Evolutionary conservation across 2,888 invertebrate genomes (phyloP).

Genomic region (Lamellibrachia satsuma): DNA sequence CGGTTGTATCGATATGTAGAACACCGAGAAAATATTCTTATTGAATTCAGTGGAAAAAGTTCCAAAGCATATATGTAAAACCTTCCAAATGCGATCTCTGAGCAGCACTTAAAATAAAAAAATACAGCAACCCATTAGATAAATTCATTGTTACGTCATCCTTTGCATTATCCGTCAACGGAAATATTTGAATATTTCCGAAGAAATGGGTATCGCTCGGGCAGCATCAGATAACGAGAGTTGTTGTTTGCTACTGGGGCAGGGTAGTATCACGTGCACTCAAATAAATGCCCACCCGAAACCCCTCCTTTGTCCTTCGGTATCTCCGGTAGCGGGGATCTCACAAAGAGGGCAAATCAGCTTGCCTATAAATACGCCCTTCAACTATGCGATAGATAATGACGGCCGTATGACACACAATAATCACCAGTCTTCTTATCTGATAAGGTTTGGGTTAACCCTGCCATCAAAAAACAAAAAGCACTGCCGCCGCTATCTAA

Average conservation of each 20-base stretch:
- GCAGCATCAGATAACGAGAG: neutral
- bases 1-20: neutral
- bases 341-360: neutral
- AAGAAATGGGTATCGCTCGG: neutral
- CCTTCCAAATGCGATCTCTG: neutral
- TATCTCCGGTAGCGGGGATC: neutral
- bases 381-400: neutral
- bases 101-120: neutral
- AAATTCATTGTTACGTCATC: neutral
- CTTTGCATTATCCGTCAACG: neutral
- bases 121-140: neutral
- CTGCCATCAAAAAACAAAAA: neutral
- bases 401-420: neutral
- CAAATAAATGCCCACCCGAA: neutral
- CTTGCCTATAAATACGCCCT: neutral
- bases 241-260: neutral
- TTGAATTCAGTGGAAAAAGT: too few relatives aligned
- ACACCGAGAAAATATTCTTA: neutral
- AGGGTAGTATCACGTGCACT: neutral
- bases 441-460: neutral
- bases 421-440: neutral
- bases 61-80: neutral
- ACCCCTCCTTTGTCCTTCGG: neutral
- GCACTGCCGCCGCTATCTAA: neutral
- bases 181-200: slow-evolving; percentile 13